Evolutionary conservation across 2,888 invertebrate genomes (phyloP).

Genomic region (Poecilus cupreus): DNA sequence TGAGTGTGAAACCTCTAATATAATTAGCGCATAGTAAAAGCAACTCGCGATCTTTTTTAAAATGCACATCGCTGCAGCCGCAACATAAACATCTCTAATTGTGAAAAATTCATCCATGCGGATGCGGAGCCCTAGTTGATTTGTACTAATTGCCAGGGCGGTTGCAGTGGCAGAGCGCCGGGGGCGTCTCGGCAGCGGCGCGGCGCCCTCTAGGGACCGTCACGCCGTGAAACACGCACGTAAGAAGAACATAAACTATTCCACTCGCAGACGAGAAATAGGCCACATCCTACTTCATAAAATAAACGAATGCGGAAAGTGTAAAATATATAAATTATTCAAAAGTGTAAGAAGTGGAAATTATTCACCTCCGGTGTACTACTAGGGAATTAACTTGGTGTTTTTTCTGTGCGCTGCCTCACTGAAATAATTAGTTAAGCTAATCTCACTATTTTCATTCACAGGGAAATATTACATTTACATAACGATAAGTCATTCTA

Average conservation of each 20-base stretch:
- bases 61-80: background rate
- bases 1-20: background rate
- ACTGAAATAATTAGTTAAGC: background rate
- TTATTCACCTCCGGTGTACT: conserved; percentile 28
- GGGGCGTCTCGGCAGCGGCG: background rate
- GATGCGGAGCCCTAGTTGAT: background rate
- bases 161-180: background rate
- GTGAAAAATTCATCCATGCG: conserved; percentile 20
- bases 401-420: background rate
- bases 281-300: conserved; percentile 29
- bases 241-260: conserved; percentile 14
- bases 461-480: background rate
- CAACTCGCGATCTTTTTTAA: background rate
- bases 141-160: conserved; percentile 5
- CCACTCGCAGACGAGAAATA: background rate
- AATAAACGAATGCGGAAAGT: conserved; percentile 37
- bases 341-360: conserved; percentile 22
- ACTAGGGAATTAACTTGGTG: background rate
- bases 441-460: background rate
- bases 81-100: conserved; percentile 1
- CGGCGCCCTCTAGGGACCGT: background rate
- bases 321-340: conserved; percentile 35
- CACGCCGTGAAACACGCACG: background rate
- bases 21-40: background rate
- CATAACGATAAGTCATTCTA: background rate